Evolutionary conservation across 2,888 invertebrate genomes (phyloP).

Genomic region (Crocallis elinguaria): DNA sequence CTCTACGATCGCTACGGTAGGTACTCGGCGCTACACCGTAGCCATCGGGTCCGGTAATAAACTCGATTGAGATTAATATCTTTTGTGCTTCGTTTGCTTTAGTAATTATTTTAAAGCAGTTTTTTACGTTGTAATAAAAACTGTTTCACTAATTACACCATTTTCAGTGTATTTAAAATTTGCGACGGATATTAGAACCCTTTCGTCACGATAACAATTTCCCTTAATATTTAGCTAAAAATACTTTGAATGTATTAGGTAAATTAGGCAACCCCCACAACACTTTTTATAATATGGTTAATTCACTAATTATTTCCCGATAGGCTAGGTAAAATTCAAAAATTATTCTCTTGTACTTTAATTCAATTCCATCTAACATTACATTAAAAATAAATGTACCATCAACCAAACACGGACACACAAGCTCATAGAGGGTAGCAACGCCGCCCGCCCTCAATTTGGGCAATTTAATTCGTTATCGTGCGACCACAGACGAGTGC

Average conservation of each 20-base stretch:
- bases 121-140: slow-evolving; percentile 1
- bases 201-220: neutral
- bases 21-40: slow-evolving; percentile 46
- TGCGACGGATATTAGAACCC: neutral
- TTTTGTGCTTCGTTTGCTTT: slow-evolving; percentile 23
- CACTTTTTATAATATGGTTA: too few relatives aligned
- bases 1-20: slow-evolving; percentile 37
- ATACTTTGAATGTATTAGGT: neutral
- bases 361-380: neutral
- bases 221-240: neutral
- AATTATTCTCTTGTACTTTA: too few relatives aligned
- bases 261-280: too few relatives aligned
- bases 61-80: slow-evolving; percentile 43
- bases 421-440: neutral
- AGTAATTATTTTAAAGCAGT: slow-evolving; percentile 8
- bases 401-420: slow-evolving; percentile 7
- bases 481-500: slow-evolving; percentile 40
- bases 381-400: neutral
- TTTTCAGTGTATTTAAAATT: neutral
- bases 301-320: too few relatives aligned
- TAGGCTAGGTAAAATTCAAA: too few relatives aligned
- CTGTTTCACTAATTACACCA: neutral
- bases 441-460: slow-evolving; percentile 31
- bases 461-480: slow-evolving; percentile 43
- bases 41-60: slow-evolving; percentile 45